Evolutionary conservation across 2,113 vertebrate species (phyloP).

Genomic region (Dipodomys merriami): DNA sequence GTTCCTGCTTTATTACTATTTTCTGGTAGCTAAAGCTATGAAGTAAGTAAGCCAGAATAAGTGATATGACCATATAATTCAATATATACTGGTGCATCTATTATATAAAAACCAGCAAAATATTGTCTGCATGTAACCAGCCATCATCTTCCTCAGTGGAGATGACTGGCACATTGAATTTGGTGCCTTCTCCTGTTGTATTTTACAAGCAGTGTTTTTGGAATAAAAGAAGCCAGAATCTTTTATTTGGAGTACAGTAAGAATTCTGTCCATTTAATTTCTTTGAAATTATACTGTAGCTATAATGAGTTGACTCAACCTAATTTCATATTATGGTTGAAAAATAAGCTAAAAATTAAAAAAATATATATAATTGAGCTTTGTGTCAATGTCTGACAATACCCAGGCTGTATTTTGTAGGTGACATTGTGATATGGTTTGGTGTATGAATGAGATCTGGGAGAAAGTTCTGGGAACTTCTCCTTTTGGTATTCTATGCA

Average conservation of each 20-base stretch:
- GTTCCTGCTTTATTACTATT: background rate
- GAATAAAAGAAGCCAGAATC: background rate
- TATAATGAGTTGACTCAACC: constrained; percentile 17
- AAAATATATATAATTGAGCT: background rate
- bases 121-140: background rate
- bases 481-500: background rate
- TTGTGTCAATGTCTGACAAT: background rate
- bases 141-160: background rate
- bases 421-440: background rate
- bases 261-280: background rate
- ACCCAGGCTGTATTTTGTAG: background rate
- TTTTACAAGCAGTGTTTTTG: background rate
- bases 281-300: background rate
- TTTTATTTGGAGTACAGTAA: background rate
- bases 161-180: background rate
- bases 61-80: background rate
- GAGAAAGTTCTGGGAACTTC: background rate
- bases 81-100: background rate
- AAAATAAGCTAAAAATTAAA: background rate
- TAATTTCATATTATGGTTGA: background rate
- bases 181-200: background rate
- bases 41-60: constrained; percentile 4
- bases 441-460: background rate
- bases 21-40: background rate
- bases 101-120: background rate